Evolutionary conservation across 2,888 invertebrate species (phyloP), one percentile per base, ranked within the genome.

Genomic region (Hesperia comma): DNA sequence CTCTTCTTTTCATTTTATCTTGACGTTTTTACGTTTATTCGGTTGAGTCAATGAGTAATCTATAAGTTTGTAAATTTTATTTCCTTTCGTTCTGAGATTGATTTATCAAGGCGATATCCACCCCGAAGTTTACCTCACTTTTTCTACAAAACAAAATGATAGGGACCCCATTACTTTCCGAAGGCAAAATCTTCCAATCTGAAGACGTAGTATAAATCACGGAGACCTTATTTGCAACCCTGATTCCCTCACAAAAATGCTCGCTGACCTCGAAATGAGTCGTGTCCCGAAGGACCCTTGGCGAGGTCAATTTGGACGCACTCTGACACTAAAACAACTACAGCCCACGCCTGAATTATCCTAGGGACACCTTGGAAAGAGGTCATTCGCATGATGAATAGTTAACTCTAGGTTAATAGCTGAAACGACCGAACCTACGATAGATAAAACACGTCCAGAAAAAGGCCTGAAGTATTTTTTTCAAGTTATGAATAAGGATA

Each of bases 361-460:
- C 86, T 80, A 77, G 82, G 83, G 83, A 85, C 82, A 81, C 82
- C 80, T 76, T 74, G 77, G 79, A 80, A 83, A 78, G 80, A 84
- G 86, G 85, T 85, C 87, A 82, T 80, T 75, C 75, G 75, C 74
- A 78, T 81, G 80, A 81, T 83, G 80, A 86, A 88, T 86, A 84
- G 81, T 83, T 82, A 80, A 85, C 78, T 79, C 77, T 77, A 75
- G 77, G 79, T 83, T 86, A 87, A 88, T 85, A 81, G 81, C 75
- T 77, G 76, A 72, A 72, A 72, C 72, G 78, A 75, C 75, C 51
- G 37, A 46, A 61, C 46, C 2, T 46, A 46, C 46, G 17, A 17
- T 49, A 37, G 37, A 37, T 37, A 37, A 7, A 37, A 7, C 37
- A 37, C 8, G 37, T 5, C 37, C 37, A 37, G 37, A 6, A 7